A percentile compares a stretch with the other conserved stretches of the same genome.
Conservation (phyloP, 2,797 vertebrate species). For the Harpagifer antarcticus region DNA sequence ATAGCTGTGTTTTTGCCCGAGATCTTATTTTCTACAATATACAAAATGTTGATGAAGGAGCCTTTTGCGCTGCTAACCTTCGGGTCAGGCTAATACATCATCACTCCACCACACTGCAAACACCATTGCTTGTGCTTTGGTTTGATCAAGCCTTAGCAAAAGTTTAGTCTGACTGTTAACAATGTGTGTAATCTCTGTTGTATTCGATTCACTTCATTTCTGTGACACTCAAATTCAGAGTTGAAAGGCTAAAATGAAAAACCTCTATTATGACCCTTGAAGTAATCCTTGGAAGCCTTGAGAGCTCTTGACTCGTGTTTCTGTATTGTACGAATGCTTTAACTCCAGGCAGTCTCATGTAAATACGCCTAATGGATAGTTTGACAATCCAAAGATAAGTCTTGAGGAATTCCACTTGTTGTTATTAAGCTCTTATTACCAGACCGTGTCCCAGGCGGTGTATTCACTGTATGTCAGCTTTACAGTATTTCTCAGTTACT, state of each 20-base stretch:
- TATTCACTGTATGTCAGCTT: neutral
- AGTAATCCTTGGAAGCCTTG: constrained; percentile 9
- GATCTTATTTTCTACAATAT: too few species aligned
- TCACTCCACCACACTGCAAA: neutral
- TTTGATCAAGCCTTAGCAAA: too few species aligned
- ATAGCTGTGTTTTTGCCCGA: too few species aligned
- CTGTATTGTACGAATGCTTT: constrained; percentile 24
- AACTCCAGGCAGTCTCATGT: constrained; percentile 30
- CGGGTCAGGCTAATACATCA: too few species aligned
- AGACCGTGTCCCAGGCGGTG: neutral
- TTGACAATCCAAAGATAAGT: constrained; percentile 34
- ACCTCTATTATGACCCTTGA: neutral
- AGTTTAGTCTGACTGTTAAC: too few species aligned
- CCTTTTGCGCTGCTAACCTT: too few species aligned
- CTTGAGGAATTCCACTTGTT: constrained; percentile 35
- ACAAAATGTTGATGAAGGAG: too few species aligned
- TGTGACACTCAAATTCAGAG: neutral
- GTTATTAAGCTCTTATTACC: constrained; percentile 14
- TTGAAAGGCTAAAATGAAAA: constrained; percentile 9
- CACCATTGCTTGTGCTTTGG: too few species aligned
- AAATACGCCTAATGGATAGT: constrained; percentile 20
- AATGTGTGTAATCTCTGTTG: neutral
- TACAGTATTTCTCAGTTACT: constrained; percentile 3
- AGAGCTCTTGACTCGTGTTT: constrained; percentile 39
- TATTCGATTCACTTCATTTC: neutral